Base-by-base conservation (phyloP, 2,797 vertebrate species). In the Buphagus erythrorhynchus region DNA sequence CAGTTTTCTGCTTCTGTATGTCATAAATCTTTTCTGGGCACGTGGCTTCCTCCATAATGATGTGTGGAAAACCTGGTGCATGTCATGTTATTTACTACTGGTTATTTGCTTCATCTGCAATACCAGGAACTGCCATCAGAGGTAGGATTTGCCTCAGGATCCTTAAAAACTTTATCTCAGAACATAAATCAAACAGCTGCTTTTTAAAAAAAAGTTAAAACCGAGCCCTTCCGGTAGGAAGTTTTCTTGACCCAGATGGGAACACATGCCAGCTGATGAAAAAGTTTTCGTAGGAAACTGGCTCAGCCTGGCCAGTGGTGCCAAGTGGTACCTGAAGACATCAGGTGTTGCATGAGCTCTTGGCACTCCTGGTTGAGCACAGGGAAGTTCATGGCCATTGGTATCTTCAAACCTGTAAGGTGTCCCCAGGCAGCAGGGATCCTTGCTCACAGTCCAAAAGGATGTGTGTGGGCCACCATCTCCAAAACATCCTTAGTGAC, bases 1-100 rank as follows among this genome's bases (percentile, higher is more conserved):
- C 28, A 25, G 62, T 87, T 95, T 93, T 90, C 68, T 77, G 38
- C 66, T 88, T 90, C 90, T 52, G 13, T 67, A 46, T 13, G 24
- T 75, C 13, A 0, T 28, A 75, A 74, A 63, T 77, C 54, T 86
- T 33, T 63, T 75, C 38, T 40, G 31, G n/a, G 20, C 51, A n/a
- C 0, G 0, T 62, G 46, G 21, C 35, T 84, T 71, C 52, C 40
- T 55, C n/a, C 10, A 1, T 74, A 84, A 63, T 16, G 35, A 74
- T 13, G 16, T 45, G 42, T 88, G 40, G 74, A 75, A 94, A 89
- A 81, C n/a, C 18, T 59, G 35, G n/a, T 75, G 16, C 22, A 2
- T 86, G 73, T 81, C 45, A 42, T 46, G 51, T 67, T 77, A 77
- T 54, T 62, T 86, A 38, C 63, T 62, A 46, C 17, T 77, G 45